Conservation (phyloP, 1,140 invertebrate species). For the Parapsyche elsis region DNA sequence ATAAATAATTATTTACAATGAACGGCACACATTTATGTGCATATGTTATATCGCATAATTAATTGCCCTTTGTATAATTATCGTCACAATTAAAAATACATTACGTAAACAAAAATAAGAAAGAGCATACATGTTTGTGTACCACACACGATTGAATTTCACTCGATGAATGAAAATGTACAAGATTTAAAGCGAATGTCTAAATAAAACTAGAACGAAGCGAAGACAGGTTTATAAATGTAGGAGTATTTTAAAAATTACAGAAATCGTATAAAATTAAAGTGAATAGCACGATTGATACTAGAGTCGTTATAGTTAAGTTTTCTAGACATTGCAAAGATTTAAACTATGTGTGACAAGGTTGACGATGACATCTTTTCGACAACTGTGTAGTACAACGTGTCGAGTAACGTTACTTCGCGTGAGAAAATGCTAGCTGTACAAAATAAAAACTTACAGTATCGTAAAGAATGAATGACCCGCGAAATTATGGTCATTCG, state of each 20-base stretch:
- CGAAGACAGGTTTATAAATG: too few relatives aligned
- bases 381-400: neutral
- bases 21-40: neutral
- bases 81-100: neutral
- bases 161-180: too few relatives aligned
- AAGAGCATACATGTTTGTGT: too few relatives aligned
- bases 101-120: neutral
- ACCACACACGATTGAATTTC: too few relatives aligned
- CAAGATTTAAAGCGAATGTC: too few relatives aligned
- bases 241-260: too few relatives aligned
- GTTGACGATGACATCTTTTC: slow-evolving; percentile 34
- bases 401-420: slow-evolving; percentile 29
- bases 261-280: neutral
- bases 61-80: neutral
- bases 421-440: slow-evolving; percentile 35
- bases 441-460: neutral
- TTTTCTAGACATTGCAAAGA: too few relatives aligned
- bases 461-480: slow-evolving; percentile 8
- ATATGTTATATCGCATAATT: neutral
- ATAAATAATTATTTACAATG: neutral
- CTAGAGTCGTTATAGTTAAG: too few relatives aligned
- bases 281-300: too few relatives aligned
- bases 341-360: slow-evolving; percentile 16
- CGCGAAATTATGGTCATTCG: slow-evolving; percentile 8
- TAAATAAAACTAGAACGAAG: too few relatives aligned